These are phyloP conservation scores for Ranitomeya variabilis DNA, from an alignment of 2,113 vertebrate species.

Conservation along the genomic window DNA sequence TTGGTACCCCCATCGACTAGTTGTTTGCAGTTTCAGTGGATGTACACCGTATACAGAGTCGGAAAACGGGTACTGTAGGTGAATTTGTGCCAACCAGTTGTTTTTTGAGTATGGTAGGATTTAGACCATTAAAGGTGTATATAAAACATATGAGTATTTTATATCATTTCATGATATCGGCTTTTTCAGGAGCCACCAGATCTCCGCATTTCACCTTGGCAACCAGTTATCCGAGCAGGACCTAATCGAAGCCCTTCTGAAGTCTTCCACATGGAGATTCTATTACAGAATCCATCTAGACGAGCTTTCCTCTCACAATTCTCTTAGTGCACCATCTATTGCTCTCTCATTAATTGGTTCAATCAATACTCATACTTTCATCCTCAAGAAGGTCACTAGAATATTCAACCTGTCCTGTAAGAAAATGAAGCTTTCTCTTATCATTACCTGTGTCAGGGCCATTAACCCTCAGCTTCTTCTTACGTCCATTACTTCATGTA, in stretches of 20 bases:
- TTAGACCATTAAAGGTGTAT: not conserved
- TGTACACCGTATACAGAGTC: no score
- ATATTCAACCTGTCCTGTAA: constrained; percentile 50
- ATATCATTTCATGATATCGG: not conserved
- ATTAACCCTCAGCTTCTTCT: not conserved
- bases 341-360: constrained; percentile 52
- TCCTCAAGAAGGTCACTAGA: constrained; percentile 48
- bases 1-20: no score
- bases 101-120: not conserved
- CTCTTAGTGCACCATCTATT: constrained; percentile 9
- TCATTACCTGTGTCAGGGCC: not conserved
- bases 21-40: no score
- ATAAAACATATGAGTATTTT: not conserved
- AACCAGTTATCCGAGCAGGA: constrained; percentile 42
- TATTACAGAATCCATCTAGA: constrained; percentile 12
- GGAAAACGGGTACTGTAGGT: not conserved
- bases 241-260: constrained; percentile 37
- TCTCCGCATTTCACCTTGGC: constrained; percentile 19
- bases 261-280: constrained; percentile 15
- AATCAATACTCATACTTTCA: constrained; percentile 38
- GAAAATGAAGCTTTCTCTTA: constrained; percentile 24
- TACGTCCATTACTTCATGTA: not conserved
- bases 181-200: constrained; percentile 19
- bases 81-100: not conserved
- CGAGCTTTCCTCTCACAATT: constrained; percentile 15